Evolutionary conservation across 2,797 vertebrate species (phyloP).

Genomic region (Naso thynnoides): DNA sequence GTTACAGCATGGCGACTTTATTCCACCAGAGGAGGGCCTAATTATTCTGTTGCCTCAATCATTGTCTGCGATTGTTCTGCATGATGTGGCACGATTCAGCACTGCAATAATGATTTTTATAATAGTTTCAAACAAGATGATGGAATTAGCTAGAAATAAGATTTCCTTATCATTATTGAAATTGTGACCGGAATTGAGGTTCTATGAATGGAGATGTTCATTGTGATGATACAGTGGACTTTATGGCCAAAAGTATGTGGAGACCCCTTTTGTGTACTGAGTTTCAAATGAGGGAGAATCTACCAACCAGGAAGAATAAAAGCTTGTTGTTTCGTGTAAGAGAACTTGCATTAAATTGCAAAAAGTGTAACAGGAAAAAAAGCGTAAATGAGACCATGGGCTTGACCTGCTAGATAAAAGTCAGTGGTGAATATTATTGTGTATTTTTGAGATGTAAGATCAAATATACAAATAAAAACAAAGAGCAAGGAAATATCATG

Average conservation of each 20-base stretch:
- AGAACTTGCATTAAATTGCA: no score
- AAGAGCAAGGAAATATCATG: no score
- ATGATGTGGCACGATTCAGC: constrained; percentile 39
- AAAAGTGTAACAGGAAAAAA: no score
- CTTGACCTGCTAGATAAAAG: no score
- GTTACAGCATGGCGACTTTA: constrained; percentile 36
- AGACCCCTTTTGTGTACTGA: neutral
- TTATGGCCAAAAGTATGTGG: neutral
- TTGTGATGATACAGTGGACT: constrained; percentile 12
- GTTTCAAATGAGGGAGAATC: neutral
- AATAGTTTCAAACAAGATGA: constrained; percentile 33
- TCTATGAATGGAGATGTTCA: neutral
- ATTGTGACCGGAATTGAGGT: neutral
- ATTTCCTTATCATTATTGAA: constrained; percentile 25
- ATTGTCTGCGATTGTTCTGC: constrained; percentile 56
- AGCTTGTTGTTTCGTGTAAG: no score
- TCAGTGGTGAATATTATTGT: no score
- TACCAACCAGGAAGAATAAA: no score
- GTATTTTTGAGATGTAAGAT: no score
- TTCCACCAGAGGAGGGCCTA: constrained; percentile 45
- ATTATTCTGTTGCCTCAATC: constrained; percentile 59
- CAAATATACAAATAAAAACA: no score
- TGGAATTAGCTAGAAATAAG: constrained; percentile 27
- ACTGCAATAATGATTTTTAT: constrained; percentile 39
- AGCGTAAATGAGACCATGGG: no score